These are phyloP conservation scores for Bugula neritina DNA, from an alignment of 2,888 invertebrate genomes.

Conservation along the genomic window DNA sequence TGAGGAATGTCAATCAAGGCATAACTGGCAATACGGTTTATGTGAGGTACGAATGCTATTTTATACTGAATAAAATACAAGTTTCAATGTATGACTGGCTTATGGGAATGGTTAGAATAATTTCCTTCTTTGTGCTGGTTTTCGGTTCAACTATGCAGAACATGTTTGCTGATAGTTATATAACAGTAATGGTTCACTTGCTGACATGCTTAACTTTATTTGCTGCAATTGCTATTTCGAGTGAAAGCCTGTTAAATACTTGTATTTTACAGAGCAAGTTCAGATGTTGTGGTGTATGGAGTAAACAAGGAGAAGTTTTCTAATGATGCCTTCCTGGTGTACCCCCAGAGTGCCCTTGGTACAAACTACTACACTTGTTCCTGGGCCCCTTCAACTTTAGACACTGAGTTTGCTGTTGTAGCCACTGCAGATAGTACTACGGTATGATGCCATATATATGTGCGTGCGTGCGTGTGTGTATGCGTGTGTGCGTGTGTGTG, in stretches of 20 bases:
- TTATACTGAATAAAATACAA: neutral
- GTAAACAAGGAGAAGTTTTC: slow-evolving; percentile 25
- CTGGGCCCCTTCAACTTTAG: slow-evolving; percentile 15
- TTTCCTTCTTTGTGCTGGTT: too few relatives aligned
- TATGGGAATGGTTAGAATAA: too few relatives aligned
- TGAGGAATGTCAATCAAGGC: slow-evolving; percentile 32
- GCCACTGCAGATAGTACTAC: neutral
- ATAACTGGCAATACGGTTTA: slow-evolving; percentile 33
- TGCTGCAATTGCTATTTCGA: too few relatives aligned
- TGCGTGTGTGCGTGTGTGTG: too few relatives aligned
- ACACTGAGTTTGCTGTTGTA: slow-evolving; percentile 17
- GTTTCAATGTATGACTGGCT: too few relatives aligned
- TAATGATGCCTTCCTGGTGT: slow-evolving; percentile 22
- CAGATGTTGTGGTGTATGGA: slow-evolving; percentile 19
- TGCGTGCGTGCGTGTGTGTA: too few relatives aligned
- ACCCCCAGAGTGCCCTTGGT: neutral
- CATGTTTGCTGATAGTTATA: too few relatives aligned
- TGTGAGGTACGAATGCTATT: slow-evolving; percentile 16
- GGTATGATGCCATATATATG: too few relatives aligned
- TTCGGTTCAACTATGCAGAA: too few relatives aligned
- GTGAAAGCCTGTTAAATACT: too few relatives aligned
- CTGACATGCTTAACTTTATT: too few relatives aligned
- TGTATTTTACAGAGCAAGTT: neutral
- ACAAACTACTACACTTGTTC: slow-evolving; percentile 15
- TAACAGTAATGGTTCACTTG: too few relatives aligned